Evolutionary conservation across 2,888 invertebrate species (phyloP), one percentile per base, ranked within the genome.

Genomic region (Parnassius glacialis): DNA sequence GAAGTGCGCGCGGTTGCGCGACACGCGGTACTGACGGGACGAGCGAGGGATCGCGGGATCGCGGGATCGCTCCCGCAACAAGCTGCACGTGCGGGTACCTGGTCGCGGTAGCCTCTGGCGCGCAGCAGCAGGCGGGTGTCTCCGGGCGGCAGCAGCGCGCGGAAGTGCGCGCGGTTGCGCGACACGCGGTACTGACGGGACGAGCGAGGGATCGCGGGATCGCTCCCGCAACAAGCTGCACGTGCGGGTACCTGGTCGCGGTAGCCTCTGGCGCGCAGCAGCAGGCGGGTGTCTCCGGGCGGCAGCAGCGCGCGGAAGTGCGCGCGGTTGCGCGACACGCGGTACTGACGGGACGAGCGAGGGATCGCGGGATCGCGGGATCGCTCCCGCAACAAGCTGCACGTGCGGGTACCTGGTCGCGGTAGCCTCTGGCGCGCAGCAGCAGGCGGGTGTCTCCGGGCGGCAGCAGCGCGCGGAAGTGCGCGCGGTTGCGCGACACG

Each of bases 231-330:
- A 5, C 5, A 25, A 25, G 25, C 3, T 25, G 25, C 16, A 16
- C 16, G 25, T 48, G 9, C 13, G 16, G 47, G 62, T 58, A 89
- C 89, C 85, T 85, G 84, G 51, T 90, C 87, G 1, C 92, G 84
- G 75, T 95, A 95, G 51, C 93, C 93, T 62, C 93, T 92, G 64
- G 94, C 94, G 16, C 92, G 86, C 41, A 95, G 88, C 54, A 93
- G 87, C 11, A 96, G 78, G 9, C 84, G 86, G 79, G 96, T 95
- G 41, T 90, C 82, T 0, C 95, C 97, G 2, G 94, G 92, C 10
- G 95, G 94, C 57, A 97, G 85, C 74, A 95, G 93, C 55, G 95
- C 87, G 77, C 94, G 94, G 82, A 95, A 97, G 72, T 93, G 93
- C 0, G 95, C 97, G 71, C 92, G 91, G 79, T 95, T 96, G 72